Conservation (phyloP, 2,797 vertebrate species). For the Oryzias dopingdopingensis region DNA sequence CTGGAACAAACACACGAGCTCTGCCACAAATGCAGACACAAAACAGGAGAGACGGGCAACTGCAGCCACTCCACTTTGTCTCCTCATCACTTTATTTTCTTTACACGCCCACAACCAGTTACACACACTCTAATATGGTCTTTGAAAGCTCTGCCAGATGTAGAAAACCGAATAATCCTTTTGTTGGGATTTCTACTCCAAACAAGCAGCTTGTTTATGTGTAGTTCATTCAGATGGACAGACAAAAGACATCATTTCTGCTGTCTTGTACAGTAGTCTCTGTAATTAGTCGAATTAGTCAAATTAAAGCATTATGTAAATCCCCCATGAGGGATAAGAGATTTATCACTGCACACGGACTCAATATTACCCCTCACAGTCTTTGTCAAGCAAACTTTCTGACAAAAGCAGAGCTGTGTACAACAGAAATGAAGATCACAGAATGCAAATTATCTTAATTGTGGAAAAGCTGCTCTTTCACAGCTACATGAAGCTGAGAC, state of each 20-base stretch:
- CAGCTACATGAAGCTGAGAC: slow-evolving; percentile 13
- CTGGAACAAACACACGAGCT: slow-evolving; percentile 22
- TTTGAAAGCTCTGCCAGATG: slow-evolving; percentile 9
- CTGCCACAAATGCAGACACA: slow-evolving; percentile 46
- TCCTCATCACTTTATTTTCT: slow-evolving; percentile 10
- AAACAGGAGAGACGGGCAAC: slow-evolving; percentile 47
- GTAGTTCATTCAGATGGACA: not conserved
- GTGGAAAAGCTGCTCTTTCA: slow-evolving; percentile 15
- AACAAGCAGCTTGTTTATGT: slow-evolving; percentile 11
- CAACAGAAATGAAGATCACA: slow-evolving; percentile 11
- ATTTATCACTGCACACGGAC: not conserved
- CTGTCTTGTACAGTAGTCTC: not conserved
- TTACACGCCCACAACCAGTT: slow-evolving; percentile 13
- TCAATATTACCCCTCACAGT: slow-evolving; percentile 4
- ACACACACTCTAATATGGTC: slow-evolving; percentile 4
- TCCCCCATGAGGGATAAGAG: not conserved
- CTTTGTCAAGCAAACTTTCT: slow-evolving; percentile 1
- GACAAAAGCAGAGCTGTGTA: slow-evolving; percentile 5
- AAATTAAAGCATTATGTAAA: slow-evolving; percentile 8
- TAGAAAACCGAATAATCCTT: slow-evolving; percentile 14
- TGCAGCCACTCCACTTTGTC: slow-evolving; percentile 19
- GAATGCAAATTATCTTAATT: slow-evolving; percentile 17
- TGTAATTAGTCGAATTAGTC: slow-evolving; percentile 1
- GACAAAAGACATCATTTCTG: slow-evolving; percentile 3
- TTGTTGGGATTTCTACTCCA: slow-evolving; percentile 7